Percentiles rank a stretch among this genome's conserved stretches.
Evolutionary conservation across 1,140 invertebrate genomes (phyloP).

Genomic region (Charaxes varanes): DNA sequence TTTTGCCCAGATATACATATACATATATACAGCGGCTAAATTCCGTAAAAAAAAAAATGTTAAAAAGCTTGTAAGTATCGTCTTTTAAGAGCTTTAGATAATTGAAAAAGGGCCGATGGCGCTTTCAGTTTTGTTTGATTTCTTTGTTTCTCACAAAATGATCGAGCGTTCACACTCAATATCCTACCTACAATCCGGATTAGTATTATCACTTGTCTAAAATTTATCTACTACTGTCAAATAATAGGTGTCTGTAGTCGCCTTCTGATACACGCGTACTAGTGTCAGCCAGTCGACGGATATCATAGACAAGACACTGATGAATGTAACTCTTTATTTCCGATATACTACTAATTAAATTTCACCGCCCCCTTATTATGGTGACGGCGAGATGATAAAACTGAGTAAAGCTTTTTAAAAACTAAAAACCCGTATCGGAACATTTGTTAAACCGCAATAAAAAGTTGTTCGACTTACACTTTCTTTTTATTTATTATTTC

Average conservation of each 20-base stretch:
- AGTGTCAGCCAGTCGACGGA: slow-evolving; percentile 10
- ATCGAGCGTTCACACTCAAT: slow-evolving; percentile 26
- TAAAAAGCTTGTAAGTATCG: too few species aligned
- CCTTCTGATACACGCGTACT: slow-evolving; percentile 13
- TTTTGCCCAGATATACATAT: too few species aligned
- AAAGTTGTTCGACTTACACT: too few species aligned
- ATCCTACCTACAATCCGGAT: slow-evolving; percentile 23
- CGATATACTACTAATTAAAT: slow-evolving; percentile 17
- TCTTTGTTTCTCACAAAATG: slow-evolving; percentile 32
- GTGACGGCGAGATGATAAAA: slow-evolving; percentile 1
- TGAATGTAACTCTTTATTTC: slow-evolving; percentile 17
- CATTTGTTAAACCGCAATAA: too few species aligned
- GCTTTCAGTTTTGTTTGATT: slow-evolving; percentile 6
- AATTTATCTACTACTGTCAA: slow-evolving; percentile 37
- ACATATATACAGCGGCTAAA: too few species aligned
- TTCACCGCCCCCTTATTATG: slow-evolving; percentile 3
- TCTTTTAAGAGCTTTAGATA: too few species aligned
- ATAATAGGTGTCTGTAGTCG: slow-evolving; percentile 11
- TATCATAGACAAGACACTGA: slow-evolving; percentile 14
- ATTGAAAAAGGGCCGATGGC: too few species aligned
- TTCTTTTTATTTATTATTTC: too few species aligned
- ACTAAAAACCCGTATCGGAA: too few species aligned
- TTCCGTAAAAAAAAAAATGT: too few species aligned
- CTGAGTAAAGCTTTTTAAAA: too few species aligned
- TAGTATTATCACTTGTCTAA: slow-evolving; percentile 33